Base-by-base conservation (phyloP, 2,888 invertebrate species). In the Melieria omissa region DNA sequence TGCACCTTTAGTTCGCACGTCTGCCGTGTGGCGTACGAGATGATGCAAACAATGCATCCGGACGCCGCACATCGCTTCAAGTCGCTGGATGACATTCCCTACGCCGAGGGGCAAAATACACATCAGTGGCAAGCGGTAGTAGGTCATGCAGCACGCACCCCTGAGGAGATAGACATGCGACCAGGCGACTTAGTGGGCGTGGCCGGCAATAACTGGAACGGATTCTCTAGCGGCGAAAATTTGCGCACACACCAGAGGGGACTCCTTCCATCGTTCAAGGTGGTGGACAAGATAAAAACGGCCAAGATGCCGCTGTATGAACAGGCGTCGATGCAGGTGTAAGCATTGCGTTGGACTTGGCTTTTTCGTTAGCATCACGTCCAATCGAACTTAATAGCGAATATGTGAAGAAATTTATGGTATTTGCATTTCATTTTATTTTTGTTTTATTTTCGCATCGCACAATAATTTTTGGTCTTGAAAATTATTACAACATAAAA, bases 1-100 rank as follows among this genome's bases (percentile, higher is more conserved):
- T 99, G 99, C 88, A 99, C 99, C 0, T 99, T 99, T 86, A 98
- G 98, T 72, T 99, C 98, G 71, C 99, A 99, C 91, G 97, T 97
- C 29, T 99, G 99, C 79, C 92, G 99, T 14, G 93, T 98, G 49
- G 99, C 98, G 0, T 99, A 98, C 87, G 99, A 99, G 80, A 87
- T 87, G 3, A 87, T 99, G 97, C 99, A 99, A 87, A 91, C 89
- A 76, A 90, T 91, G 76, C 89, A 91, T 68, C 89, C 90, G 65
- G 92, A 93, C 87, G 92, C 92, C 6, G 89, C 92, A 0, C 78
- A 90, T 77, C 89, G 92, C 71, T 98, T 96, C 88, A 92, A 93
- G 82, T 99, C 99, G 0, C 89, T 99, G 70, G 99, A 99, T 88
- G 99, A 99, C 85, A 95, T 99, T 81, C 99, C 98, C 87, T 99